phyloP scores from a whole-genome alignment of 2,113 vertebrate genomes.

The Chrysemys picta region DNA sequence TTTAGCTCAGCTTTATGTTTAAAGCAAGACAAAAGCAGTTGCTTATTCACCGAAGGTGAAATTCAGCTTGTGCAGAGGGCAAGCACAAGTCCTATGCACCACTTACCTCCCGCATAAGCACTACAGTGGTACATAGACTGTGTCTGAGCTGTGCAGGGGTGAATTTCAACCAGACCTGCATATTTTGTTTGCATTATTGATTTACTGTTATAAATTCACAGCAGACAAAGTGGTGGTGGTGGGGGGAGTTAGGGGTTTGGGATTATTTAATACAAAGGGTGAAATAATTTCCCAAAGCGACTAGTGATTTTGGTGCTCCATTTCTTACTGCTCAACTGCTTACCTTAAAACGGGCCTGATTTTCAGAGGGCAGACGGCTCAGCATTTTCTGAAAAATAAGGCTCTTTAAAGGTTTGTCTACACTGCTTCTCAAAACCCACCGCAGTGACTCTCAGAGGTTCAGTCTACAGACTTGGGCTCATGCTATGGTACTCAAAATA shows the following conservation, averaged over 20 bases:
- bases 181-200: neutral
- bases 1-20: neutral
- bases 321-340: neutral
- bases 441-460: neutral
- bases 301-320: neutral
- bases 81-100: accelerated
- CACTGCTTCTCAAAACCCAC: neutral
- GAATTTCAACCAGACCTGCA: accelerated
- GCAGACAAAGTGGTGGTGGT: accelerated
- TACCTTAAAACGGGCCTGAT: neutral
- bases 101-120: neutral
- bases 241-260: neutral
- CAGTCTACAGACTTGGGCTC: neutral
- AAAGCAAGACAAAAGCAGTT: neutral
- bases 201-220: neutral
- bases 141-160: neutral
- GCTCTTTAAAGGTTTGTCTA: neutral
- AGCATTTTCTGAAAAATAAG: neutral
- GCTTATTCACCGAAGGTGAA: accelerated
- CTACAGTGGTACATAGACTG: neutral
- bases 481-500: neutral
- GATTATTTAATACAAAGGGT: neutral
- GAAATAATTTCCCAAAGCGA: neutral
- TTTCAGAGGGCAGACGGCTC: neutral
- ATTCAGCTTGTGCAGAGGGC: accelerated